Base-by-base conservation (phyloP, 2,113 vertebrate genomes). In the Eulacestoma nigropectus region DNA sequence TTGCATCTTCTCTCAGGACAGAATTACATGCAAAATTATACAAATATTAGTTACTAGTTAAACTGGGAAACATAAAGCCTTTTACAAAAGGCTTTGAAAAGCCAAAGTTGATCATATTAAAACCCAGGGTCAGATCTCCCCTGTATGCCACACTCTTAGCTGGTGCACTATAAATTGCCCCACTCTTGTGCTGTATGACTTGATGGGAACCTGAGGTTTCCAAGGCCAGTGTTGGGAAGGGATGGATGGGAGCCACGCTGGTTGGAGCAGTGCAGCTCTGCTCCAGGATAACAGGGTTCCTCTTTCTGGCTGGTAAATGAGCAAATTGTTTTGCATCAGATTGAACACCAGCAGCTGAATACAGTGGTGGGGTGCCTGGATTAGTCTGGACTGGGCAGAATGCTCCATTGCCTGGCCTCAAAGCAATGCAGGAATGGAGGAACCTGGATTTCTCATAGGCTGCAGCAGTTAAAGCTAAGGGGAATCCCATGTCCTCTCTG, bases 161-260 rank as follows among this genome's bases (percentile, higher is more conserved):
- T 3, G 30, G 3, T 22, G 23, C 46, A 17, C 39, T 44, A 7
- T 33, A 33, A 52, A 52, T 68, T 15, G 11, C 33, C 13, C 4
- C 25, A 3, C 37, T 56, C 29, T 22, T 29, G 16, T 41, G 50
- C 39, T 81, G 4, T 7, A 7, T 13, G 33, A 33, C 15, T 67
- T 73, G 6, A 30, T 29, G 41, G 59, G 37, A 73, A 33, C 7
- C 20, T 27, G 68, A 70, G 26, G 9, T 25, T 90, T 88, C 16
- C 0, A 1, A 22, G 46, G 37, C 7, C 17, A 2, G 17, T 13
- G 26, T 4, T 67, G 60, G 79, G 41, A 75, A 84, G 35, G 27
- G 21, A 13, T 0, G 10, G 23, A 29, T n/a, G 64, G 22, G 59
- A 90, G 16, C 10, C 8, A 1, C 0, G 0, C 5, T 68, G 2